Evolutionary conservation across 2,888 invertebrate genomes (phyloP).

Genomic region (Oasisia sp.): DNA sequence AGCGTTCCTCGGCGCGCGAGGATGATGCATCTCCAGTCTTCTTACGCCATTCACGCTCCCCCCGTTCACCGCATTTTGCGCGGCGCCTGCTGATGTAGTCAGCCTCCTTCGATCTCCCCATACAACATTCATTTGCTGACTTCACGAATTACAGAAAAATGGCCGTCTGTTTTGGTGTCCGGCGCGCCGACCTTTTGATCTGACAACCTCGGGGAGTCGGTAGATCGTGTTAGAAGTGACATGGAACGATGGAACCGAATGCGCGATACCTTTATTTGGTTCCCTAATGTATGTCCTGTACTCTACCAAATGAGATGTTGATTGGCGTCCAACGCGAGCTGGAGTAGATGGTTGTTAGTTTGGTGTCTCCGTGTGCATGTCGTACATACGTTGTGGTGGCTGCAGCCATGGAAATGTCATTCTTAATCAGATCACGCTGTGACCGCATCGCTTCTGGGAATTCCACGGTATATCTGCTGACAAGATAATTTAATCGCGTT

Average conservation of each 20-base stretch:
- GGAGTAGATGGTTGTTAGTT: neutral
- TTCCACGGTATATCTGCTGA: neutral
- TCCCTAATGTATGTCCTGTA: neutral
- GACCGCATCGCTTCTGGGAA: neutral
- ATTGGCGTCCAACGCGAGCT: neutral
- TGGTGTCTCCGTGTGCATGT: neutral
- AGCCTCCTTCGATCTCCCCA: neutral
- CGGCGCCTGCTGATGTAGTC: neutral
- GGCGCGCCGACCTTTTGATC: neutral
- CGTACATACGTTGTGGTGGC: neutral
- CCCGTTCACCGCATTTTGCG: neutral
- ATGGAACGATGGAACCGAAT: neutral
- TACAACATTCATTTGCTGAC: neutral
- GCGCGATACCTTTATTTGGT: neutral
- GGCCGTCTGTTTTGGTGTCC: neutral
- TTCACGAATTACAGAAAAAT: neutral
- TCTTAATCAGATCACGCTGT: neutral
- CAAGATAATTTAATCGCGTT: neutral
- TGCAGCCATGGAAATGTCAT: no score
- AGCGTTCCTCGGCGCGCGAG: no score
- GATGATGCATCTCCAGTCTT: neutral
- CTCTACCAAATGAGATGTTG: neutral
- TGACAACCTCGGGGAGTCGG: neutral
- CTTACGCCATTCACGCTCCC: neutral
- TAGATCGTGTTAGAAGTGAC: neutral